phyloP scores from a whole-genome alignment of 2,888 invertebrate species.

The Papilio gigon region DNA sequence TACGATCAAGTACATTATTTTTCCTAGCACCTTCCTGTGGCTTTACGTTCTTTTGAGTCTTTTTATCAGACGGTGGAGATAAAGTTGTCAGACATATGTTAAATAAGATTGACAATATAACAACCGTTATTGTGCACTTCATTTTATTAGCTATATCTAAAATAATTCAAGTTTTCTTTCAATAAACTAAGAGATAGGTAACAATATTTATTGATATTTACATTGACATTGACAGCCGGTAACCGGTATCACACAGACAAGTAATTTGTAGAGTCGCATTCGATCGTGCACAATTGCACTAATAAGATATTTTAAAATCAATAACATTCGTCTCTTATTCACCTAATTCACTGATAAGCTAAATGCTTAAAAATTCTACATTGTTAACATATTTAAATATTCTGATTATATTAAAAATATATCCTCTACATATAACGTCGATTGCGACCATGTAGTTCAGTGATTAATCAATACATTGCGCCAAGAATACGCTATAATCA shows the following conservation, averaged over 20 bases:
- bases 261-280: neutral
- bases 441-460: no score
- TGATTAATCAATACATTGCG: neutral
- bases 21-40: constrained; percentile 82
- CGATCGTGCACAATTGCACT: no score
- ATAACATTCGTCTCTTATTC: no score
- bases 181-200: constrained; percentile 9
- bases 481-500: no score
- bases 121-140: constrained; percentile 64
- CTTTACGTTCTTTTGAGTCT: constrained; percentile 73
- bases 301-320: no score
- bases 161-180: constrained; percentile 20
- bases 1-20: constrained; percentile 86
- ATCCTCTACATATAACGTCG: no score
- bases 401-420: no score
- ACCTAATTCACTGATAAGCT: no score
- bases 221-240: constrained; percentile 15
- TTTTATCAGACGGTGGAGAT: constrained; percentile 76
- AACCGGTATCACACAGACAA: neutral
- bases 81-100: constrained; percentile 72
- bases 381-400: no score
- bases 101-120: constrained; percentile 66
- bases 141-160: constrained; percentile 51
- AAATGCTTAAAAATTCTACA: no score
- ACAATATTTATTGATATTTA: constrained; percentile 35